phyloP scores from a whole-genome alignment of 2,888 invertebrate genomes.

The Melipona bicolor region DNA sequence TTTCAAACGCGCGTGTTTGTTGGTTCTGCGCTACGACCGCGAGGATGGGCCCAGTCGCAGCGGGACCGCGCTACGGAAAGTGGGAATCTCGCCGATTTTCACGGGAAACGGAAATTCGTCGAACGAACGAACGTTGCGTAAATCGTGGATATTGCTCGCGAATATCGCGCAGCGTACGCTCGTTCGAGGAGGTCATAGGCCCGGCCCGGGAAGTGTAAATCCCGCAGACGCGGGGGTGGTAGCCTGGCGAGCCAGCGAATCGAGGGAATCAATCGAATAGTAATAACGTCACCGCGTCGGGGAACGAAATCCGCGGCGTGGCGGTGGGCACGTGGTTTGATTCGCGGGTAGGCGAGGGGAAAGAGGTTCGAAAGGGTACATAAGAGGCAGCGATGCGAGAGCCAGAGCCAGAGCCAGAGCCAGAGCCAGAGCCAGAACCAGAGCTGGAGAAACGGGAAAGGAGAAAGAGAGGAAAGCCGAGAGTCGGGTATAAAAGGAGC shows the following conservation, averaged over 20 bases:
- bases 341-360: slow-evolving; percentile 32
- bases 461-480: slow-evolving; percentile 46
- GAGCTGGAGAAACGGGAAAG: slow-evolving; percentile 13
- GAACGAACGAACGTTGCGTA: too few relatives aligned
- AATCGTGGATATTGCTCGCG: too few relatives aligned
- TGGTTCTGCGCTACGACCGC: background rate
- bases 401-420: slow-evolving; percentile 42
- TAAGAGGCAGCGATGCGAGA: slow-evolving; percentile 61
- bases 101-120: too few relatives aligned
- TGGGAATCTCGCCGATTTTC: too few relatives aligned
- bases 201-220: background rate
- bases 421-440: slow-evolving; percentile 38
- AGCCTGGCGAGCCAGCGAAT: background rate
- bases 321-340: slow-evolving; percentile 56
- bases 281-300: slow-evolving; percentile 55
- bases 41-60: background rate
- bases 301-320: slow-evolving; percentile 54
- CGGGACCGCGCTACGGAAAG: too few relatives aligned
- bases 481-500: slow-evolving; percentile 68
- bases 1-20: slow-evolving; percentile 21
- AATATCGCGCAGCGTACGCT: too few relatives aligned
- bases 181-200: background rate
- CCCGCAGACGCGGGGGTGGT: background rate
- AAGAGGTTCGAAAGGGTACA: slow-evolving; percentile 61
- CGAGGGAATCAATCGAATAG: slow-evolving; percentile 59